These are phyloP conservation scores for Scaptomyza polygonia DNA, from an alignment of 2,888 invertebrate species.

Conservation along the genomic window DNA sequence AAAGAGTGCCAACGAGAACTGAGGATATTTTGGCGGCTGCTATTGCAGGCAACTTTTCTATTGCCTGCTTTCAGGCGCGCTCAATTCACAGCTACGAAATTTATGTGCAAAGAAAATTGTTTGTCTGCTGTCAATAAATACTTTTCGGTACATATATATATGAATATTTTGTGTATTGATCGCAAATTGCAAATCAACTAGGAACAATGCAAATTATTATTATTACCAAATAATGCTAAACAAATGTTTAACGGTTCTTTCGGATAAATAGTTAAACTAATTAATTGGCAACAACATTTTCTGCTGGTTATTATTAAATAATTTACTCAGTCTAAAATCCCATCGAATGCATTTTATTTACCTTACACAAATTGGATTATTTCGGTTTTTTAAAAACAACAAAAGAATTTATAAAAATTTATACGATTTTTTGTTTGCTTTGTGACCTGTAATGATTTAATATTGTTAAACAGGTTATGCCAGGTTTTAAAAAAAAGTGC, in stretches of 20 bases:
- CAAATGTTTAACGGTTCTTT: conserved; percentile 17
- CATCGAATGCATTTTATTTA: conserved; percentile 26
- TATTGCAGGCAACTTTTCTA: not conserved
- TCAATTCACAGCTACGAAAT: conserved; percentile 32
- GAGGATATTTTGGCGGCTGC: conserved; percentile 4
- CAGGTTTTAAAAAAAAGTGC: too few species aligned
- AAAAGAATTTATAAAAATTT: too few species aligned
- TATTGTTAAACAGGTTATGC: not conserved
- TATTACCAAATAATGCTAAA: conserved; percentile 27
- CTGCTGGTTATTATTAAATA: not conserved
- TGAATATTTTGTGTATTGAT: conserved; percentile 41
- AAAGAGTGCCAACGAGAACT: conserved; percentile 29
- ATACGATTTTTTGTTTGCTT: too few species aligned
- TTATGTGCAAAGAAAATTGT: conserved; percentile 48
- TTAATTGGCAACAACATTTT: conserved; percentile 28
- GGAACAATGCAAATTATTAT: conserved; percentile 40
- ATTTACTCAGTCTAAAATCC: conserved; percentile 11
- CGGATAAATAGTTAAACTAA: conserved; percentile 56
- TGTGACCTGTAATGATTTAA: not conserved
- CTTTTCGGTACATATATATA: not conserved
- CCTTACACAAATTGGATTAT: conserved; percentile 30
- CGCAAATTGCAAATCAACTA: conserved; percentile 55
- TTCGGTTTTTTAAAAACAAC: not conserved
- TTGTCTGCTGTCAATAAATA: conserved; percentile 59
- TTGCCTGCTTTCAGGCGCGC: conserved; percentile 40